These are phyloP conservation scores for Synanthedon vespiformis DNA, from an alignment of 2,888 invertebrate genomes.

Conservation along the genomic window DNA sequence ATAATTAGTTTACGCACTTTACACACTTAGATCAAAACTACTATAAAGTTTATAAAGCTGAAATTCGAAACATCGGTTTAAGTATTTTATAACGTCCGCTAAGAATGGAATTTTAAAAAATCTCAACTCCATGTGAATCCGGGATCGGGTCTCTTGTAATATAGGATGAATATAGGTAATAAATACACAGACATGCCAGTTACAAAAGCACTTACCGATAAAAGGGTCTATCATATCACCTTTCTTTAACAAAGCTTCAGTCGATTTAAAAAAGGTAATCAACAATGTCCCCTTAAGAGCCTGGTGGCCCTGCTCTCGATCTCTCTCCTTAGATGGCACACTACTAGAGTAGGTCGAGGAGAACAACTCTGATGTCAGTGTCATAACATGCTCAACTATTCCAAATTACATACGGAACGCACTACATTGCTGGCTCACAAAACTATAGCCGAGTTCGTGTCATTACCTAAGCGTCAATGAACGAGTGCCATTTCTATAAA, in stretches of 20 bases:
- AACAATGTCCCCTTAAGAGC: slow-evolving; percentile 57
- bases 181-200: too few species aligned
- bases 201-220: not conserved
- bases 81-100: too few species aligned
- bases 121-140: too few species aligned
- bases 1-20: too few species aligned
- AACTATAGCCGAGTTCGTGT: not conserved
- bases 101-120: too few species aligned
- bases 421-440: slow-evolving; percentile 26
- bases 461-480: not conserved
- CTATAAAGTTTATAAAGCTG: too few species aligned
- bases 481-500: not conserved
- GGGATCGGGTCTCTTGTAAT: too few species aligned
- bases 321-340: slow-evolving; percentile 68
- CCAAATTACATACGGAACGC: slow-evolving; percentile 8
- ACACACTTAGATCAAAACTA: too few species aligned
- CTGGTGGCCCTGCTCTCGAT: slow-evolving; percentile 67
- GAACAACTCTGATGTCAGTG: slow-evolving; percentile 63
- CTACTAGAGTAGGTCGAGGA: slow-evolving; percentile 67
- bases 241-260: slow-evolving; percentile 2
- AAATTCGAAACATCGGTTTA: too few species aligned
- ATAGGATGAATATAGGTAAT: too few species aligned
- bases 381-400: slow-evolving; percentile 35
- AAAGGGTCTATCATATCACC: not conserved
- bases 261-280: slow-evolving; percentile 24